Evolutionary conservation across 92 coral and sea anemone species (phyloP), one percentile per base, ranked within the genome.

Genomic region (Muricea muricata): DNA sequence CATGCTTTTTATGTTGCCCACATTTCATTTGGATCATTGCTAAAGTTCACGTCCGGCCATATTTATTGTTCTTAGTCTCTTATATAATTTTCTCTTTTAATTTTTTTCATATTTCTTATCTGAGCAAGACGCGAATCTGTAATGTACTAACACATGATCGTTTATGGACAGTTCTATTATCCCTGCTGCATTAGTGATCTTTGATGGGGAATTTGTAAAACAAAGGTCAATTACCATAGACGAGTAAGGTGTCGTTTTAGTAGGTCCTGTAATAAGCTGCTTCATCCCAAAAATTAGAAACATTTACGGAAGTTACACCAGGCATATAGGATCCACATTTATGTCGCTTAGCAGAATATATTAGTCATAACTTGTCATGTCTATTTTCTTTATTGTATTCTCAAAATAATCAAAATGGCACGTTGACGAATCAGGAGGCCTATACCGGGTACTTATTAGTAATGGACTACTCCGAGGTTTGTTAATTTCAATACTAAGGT

Each of bases 71-170:
- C 48, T 12, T 66, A 40, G 63, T 67, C 86, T 54, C 56, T 28
- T 31, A 68, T 58, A 50, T 25, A 67, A 31, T 48, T 68, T 39
- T 21, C 60, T 23, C 71, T 63, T 33, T 24, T 30, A 73, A 82
- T 67, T 28, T 26, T 26, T 68, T 50, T 82, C 79, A 82, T 30
- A 23, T 48, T 60, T 47, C 86, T 60, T 73, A 75, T 65, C 68
- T 67, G 23, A 28, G 46, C 71, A 45, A 68, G 35, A 30, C 66
- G 56, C 6, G 79, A 10, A 6, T 50, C 86, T 48, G 23, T 15
- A 21, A 42, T 81, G 42, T 33, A 81, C 72, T 65, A 66, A 69
- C 20, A 74, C 17, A 0, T 68, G 86, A 32, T 82, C 86, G 37
- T 56, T 79, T 57, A 56, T 79, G 26, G 57, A 45, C 57, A 79